phyloP scores from a whole-genome alignment of 2,888 invertebrate genomes.

The Scaptomyza polygonia region DNA sequence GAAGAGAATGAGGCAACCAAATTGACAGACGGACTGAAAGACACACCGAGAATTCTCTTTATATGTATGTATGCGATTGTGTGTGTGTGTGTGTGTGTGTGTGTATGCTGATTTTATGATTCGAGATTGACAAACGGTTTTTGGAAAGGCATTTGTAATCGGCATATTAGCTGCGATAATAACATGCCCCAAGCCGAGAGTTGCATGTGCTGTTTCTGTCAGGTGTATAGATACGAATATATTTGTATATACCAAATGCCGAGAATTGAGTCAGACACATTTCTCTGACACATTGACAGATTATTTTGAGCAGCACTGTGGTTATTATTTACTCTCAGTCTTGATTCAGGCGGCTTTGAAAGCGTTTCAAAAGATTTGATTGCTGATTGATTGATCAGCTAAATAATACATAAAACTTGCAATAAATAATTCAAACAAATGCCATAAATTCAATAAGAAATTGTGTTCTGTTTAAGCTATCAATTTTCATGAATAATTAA shows the following conservation, averaged over 20 bases:
- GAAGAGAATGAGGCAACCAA: slow-evolving; percentile 21
- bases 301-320: slow-evolving; percentile 53
- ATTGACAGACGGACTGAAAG: slow-evolving; percentile 47
- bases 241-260: slow-evolving; percentile 30
- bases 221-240: slow-evolving; percentile 18
- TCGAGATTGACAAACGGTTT: slow-evolving; percentile 35
- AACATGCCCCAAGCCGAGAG: slow-evolving; percentile 42
- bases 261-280: slow-evolving; percentile 56
- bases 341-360: slow-evolving; percentile 6
- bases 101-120: slow-evolving; percentile 27
- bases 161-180: slow-evolving; percentile 59
- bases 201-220: slow-evolving; percentile 12
- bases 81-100: neutral
- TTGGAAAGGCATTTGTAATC: slow-evolving; percentile 60
- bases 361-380: slow-evolving; percentile 23
- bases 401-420: slow-evolving; percentile 13
- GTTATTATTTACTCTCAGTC: slow-evolving; percentile 35
- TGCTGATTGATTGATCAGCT: slow-evolving; percentile 40
- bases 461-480: slow-evolving; percentile 7
- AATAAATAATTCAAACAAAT: slow-evolving; percentile 21
- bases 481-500: slow-evolving; percentile 33
- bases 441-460: neutral
- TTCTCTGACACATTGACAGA: slow-evolving; percentile 71
- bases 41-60: neutral
- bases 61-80: slow-evolving; percentile 1